phyloP scores from a whole-genome alignment of 2,888 invertebrate genomes.

The Napeogenes inachia region DNA sequence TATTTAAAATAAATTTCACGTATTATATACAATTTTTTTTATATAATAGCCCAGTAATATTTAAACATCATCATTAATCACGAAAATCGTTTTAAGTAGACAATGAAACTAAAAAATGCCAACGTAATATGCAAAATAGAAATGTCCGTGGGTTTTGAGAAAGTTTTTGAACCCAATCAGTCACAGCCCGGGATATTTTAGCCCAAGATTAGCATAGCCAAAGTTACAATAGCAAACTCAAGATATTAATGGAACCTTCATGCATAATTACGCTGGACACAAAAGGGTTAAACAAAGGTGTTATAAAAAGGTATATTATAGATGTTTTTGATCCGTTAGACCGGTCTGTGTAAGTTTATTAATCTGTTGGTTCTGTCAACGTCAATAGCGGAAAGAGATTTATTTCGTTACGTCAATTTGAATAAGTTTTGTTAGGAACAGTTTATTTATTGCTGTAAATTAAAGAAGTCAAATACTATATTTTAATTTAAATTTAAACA shows the following conservation, averaged over 20 bases:
- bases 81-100: conserved; percentile 19
- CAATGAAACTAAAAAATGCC: conserved; percentile 32
- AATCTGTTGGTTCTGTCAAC: conserved; percentile 41
- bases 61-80: conserved; percentile 23
- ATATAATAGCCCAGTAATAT: no score
- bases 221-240: conserved; percentile 63
- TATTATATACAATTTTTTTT: no score
- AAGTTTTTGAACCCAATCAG: conserved; percentile 58
- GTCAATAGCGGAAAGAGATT: conserved; percentile 42
- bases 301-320: conserved; percentile 60
- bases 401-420: conserved; percentile 47
- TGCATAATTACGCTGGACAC: conserved; percentile 59
- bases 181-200: conserved; percentile 59
- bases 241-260: conserved; percentile 66
- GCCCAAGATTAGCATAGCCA: conserved; percentile 62
- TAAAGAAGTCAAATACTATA: no score
- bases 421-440: background rate
- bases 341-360: conserved; percentile 52
- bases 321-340: conserved; percentile 67
- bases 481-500: background rate
- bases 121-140: conserved; percentile 44
- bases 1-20: no score
- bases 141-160: conserved; percentile 57
- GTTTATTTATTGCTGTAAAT: background rate
- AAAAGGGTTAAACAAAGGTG: conserved; percentile 71